Evolutionary conservation across 2,113 vertebrate species (phyloP).

Genomic region (Echinops telfairi): DNA sequence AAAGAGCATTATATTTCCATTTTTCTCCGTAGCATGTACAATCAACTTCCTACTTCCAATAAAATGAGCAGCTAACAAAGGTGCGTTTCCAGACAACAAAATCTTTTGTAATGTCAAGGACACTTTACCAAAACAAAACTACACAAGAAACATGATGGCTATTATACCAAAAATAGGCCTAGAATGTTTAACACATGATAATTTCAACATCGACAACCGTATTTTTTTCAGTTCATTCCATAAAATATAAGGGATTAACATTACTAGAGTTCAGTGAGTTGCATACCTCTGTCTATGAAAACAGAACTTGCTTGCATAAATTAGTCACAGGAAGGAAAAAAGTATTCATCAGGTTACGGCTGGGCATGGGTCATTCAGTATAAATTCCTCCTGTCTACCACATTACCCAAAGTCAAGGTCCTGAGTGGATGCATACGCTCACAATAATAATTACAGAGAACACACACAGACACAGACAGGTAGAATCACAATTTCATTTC

Average conservation of each 20-base stretch:
- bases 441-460: conserved; percentile 49
- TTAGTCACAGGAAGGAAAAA: conserved; percentile 52
- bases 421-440: neutral
- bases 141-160: neutral
- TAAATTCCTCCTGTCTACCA: neutral
- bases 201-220: neutral
- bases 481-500: conserved; percentile 38
- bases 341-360: conserved; percentile 50
- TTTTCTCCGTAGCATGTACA: neutral
- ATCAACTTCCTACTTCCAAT: neutral
- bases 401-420: conserved; percentile 1
- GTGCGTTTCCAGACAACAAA: neutral
- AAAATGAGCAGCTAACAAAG: conserved; percentile 39
- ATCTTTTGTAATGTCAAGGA: conserved; percentile 20
- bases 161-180: neutral
- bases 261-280: conserved; percentile 1
- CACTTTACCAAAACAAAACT: conserved; percentile 19
- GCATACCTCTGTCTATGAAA: conserved; percentile 45
- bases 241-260: neutral
- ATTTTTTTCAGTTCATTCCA: conserved; percentile 1
- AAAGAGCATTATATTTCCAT: neutral
- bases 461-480: conserved; percentile 20
- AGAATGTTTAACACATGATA: neutral
- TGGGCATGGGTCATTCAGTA: conserved; percentile 22
- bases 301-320: conserved; percentile 60